Base-by-base conservation (phyloP, 2,888 invertebrate genomes). In the Thelaira solivaga region DNA sequence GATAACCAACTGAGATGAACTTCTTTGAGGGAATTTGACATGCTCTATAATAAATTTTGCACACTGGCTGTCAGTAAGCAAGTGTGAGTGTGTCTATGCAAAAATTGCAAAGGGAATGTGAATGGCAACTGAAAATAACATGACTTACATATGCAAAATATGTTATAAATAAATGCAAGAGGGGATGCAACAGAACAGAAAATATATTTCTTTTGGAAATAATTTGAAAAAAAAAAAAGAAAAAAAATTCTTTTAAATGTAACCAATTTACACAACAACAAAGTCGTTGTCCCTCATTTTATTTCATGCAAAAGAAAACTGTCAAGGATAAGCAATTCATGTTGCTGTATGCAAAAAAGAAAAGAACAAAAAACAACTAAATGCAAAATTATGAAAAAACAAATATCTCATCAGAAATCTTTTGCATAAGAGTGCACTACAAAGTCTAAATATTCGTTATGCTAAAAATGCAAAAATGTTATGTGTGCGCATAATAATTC, bases 11-110 rank as follows among this genome's bases (percentile, higher is more conserved):
- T 22, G 47, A 49, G 62, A 26, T 68, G 62, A 53, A 72, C 45
- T 73, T 72, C 57, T 53, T 55, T 62, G 20, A 22, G 36, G 43
- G 26, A 67, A 39, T 73, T 68, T 68, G 72, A 36, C 31, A 77
- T 77, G 77, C 77, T 77, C 77, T 77, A 64, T 36, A 68, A 77
- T 68, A 73, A 77, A 77, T 77, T 73, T 68, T 77, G 36, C 26
- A 62, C 36, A 16, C 10, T 24, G 13, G 6, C 7, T 13, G 6
- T 18, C 7, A 16, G 47, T 26, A 2, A 26, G 26, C 10, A 34
- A 16, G 10, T 41, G 39, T 41, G 51, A 1, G n/a, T 49, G 6
- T 13, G 26, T 16, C 13, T 22, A 6, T 26, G 24, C 31, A 24
- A 34, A 7, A 26, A 39, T n/a, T 62, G 53, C n/a, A 31, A 22